phyloP scores from a whole-genome alignment of 2,797 vertebrate species.

The Protonibea diacanthus region DNA sequence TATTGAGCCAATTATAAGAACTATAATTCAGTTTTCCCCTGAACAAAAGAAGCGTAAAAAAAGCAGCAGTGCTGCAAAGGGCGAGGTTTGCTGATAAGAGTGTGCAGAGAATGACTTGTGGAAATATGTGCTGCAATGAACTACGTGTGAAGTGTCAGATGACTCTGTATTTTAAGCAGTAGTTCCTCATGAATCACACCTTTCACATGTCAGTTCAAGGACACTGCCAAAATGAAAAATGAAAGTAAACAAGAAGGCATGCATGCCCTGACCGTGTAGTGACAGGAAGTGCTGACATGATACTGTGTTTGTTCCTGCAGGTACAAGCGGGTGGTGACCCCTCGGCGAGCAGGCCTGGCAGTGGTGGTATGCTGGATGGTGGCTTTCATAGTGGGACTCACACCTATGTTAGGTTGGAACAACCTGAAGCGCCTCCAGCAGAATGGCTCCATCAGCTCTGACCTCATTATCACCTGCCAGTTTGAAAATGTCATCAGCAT shows the following conservation, averaged over 20 bases:
- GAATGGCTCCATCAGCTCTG: slow-evolving; percentile 81
- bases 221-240: slow-evolving; percentile 12
- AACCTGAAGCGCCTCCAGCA: slow-evolving; percentile 85
- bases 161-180: slow-evolving; percentile 22
- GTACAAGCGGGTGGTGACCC: slow-evolving; percentile 94
- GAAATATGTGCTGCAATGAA: slow-evolving; percentile 17
- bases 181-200: background rate
- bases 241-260: background rate
- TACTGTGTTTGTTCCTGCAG: slow-evolving; percentile 76
- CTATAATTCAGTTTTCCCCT: slow-evolving; percentile 16
- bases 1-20: slow-evolving; percentile 13
- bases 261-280: background rate
- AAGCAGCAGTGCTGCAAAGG: slow-evolving; percentile 26
- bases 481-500: slow-evolving; percentile 98
- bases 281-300: slow-evolving; percentile 46
- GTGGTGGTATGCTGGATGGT: slow-evolving; percentile 94
- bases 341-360: slow-evolving; percentile 88
- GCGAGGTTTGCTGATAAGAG: slow-evolving; percentile 15
- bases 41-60: slow-evolving; percentile 23
- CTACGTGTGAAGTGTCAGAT: slow-evolving; percentile 18
- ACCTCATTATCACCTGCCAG: slow-evolving; percentile 88
- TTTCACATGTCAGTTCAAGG: slow-evolving; percentile 20
- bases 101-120: slow-evolving; percentile 11
- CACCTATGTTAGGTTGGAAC: slow-evolving; percentile 98
- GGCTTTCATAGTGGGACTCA: slow-evolving; percentile 94